Percentiles rank a stretch among this genome's conserved stretches.
Evolutionary conservation across 30 jellyfish, hydroid and myxozoan species (phyloP).

Genomic region (Turritopsis dohrnii): DNA sequence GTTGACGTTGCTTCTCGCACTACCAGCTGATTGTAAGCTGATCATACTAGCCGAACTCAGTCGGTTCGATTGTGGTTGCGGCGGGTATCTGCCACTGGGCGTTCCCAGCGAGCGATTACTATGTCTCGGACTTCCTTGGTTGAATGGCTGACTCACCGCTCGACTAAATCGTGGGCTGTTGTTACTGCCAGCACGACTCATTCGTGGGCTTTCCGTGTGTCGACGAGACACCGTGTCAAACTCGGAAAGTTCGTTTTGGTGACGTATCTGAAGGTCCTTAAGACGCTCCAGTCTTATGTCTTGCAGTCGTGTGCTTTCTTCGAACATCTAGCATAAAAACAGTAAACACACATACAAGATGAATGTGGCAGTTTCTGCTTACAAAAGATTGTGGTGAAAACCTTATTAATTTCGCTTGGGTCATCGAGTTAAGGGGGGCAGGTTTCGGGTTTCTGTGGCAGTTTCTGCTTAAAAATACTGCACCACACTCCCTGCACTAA

Average conservation of each 20-base stretch:
- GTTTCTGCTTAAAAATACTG: no score
- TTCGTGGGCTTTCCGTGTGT: constrained; percentile 4
- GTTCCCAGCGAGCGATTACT: constrained; percentile 27
- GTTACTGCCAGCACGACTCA: background rate
- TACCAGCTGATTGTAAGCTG: constrained; percentile 17
- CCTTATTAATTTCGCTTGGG: no score
- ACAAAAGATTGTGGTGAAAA: no score
- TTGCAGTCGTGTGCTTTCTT: constrained; percentile 97
- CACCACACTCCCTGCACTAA: no score
- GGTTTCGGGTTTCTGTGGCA: no score
- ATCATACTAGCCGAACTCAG: constrained; percentile 27
- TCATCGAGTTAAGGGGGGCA: no score
- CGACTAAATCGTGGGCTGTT: constrained; percentile 6
- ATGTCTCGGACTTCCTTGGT: constrained; percentile 41
- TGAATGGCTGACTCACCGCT: constrained; percentile 21
- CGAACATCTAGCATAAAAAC: constrained; percentile 67
- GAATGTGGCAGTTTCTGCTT: no score
- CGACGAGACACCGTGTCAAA: constrained; percentile 67
- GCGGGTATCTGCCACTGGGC: constrained; percentile 18
- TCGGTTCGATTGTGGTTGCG: constrained; percentile 11
- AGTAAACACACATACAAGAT: no score
- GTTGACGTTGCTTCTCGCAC: background rate
- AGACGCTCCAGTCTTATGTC: constrained; percentile 96
- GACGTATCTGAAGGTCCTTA: constrained; percentile 83
- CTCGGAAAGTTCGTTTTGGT: constrained; percentile 74